A percentile compares a stretch with the other conserved stretches of the same genome.
These are phyloP conservation scores for Cyclargus thomasi DNA, from an alignment of 1,140 invertebrate genomes.

Conservation along the genomic window DNA sequence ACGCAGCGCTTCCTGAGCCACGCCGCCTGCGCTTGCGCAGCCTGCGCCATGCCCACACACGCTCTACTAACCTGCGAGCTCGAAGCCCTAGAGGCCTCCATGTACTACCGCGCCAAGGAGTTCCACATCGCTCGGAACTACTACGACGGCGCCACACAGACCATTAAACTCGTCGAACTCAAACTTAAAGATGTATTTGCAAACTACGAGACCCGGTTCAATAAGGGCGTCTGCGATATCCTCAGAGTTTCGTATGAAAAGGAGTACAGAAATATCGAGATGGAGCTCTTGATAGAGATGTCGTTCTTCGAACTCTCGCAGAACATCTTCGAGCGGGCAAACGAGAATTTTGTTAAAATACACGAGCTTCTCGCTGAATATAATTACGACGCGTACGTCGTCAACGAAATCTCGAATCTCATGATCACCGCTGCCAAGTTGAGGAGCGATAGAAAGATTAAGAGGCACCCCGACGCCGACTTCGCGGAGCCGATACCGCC, in stretches of 20 bases:
- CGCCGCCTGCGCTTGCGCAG: slow-evolving; percentile 37
- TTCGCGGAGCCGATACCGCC: slow-evolving; percentile 7
- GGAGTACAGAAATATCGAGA: slow-evolving; percentile 31
- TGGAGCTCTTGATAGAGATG: slow-evolving; percentile 47
- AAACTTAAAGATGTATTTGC: slow-evolving; percentile 34
- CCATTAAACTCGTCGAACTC: slow-evolving; percentile 32
- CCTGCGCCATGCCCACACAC: slow-evolving; percentile 34
- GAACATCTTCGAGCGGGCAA: slow-evolving; percentile 31
- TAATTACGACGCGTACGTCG: slow-evolving; percentile 33
- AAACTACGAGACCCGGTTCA: slow-evolving; percentile 24
- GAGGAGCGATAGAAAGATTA: slow-evolving; percentile 24
- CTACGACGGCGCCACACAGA: slow-evolving; percentile 37
- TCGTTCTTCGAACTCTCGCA: slow-evolving; percentile 44
- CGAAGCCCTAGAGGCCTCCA: slow-evolving; percentile 39
- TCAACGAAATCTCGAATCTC: slow-evolving; percentile 52
- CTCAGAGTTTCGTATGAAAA: slow-evolving; percentile 19
- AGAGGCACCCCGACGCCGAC: slow-evolving; percentile 15
- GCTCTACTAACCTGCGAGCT: slow-evolving; percentile 34
- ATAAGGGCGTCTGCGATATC: slow-evolving; percentile 33
- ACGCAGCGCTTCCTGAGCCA: slow-evolving; percentile 41
- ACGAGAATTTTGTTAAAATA: slow-evolving; percentile 42
- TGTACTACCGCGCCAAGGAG: slow-evolving; percentile 48
- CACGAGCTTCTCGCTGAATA: slow-evolving; percentile 40
- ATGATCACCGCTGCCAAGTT: slow-evolving; percentile 38
- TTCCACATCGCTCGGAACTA: slow-evolving; percentile 48